Base-by-base conservation (phyloP, 2,888 invertebrate species). In the Lysandra coridon region DNA sequence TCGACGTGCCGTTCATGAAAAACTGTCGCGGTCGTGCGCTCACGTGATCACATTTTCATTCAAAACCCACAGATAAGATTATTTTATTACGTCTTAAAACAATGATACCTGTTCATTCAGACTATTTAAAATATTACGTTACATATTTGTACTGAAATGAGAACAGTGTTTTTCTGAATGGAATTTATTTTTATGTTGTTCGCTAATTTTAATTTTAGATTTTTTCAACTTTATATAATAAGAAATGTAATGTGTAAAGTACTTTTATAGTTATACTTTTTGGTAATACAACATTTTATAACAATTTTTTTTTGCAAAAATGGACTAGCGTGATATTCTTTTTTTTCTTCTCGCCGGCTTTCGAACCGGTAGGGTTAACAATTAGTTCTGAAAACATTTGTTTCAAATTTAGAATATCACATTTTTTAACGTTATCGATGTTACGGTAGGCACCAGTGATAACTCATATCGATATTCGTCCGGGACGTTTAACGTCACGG, bases 1-100 rank as follows among this genome's bases (percentile, higher is more conserved):
- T 89, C 89, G 91, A 85, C 88, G 88, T 85, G 87, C 89, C 88
- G 89, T 92, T 93, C 91, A 93, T 93, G 93, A 93, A 94, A 94
- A 93, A 91, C 89, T 89, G 88, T 89, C 88, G 83, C 90, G 91
- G 92, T 90, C 91, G 74, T 81, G 77, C 83, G 83, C 86, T 87
- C 88, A 88, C 90, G 88, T 90, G 89, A 85, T 85, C 85, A 87
- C 87, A 87, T 87, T 88, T 87, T 87, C 89, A 91, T 91, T 91
- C 88, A 90, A 86, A 87, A 85, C 84, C 82, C 80, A 80, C 69
- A 79, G 85, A 85, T 85, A 85, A 85, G 83, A 84, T 84, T 80
- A 80, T 79, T 81, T 49, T 78, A 78, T 78, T 75, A 75, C 75
- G 75, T n/a, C 76, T 57, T 33, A 33, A 23, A 76, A 76, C 76